phyloP scores from a whole-genome alignment of 2,888 invertebrate species.

The Microctonus aethiopoides region DNA sequence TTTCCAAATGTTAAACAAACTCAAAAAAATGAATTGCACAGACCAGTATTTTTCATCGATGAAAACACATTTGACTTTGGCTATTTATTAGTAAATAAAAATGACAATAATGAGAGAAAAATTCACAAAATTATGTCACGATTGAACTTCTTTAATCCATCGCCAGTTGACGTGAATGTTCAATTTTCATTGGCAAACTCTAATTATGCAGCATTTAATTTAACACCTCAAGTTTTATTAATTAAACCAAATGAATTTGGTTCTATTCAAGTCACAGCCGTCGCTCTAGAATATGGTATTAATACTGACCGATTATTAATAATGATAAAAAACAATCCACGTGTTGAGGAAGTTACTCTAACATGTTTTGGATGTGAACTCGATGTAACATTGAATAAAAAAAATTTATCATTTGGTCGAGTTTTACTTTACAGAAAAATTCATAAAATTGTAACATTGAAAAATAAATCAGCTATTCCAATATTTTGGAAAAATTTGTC shows the following conservation, averaged over 20 bases:
- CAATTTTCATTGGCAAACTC: conserved; percentile 68
- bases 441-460: conserved; percentile 69
- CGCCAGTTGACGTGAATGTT: conserved; percentile 69
- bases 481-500: conserved; percentile 71
- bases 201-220: conserved; percentile 60
- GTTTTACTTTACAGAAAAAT: conserved; percentile 69
- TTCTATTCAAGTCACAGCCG: conserved; percentile 56
- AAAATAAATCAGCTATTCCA: conserved; percentile 71
- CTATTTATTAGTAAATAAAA: conserved; percentile 44
- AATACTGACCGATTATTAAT: conserved; percentile 58
- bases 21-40: conserved; percentile 43
- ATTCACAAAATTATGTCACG: conserved; percentile 68
- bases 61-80: conserved; percentile 56
- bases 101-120: conserved; percentile 55
- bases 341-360: conserved; percentile 69
- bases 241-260: conserved; percentile 52
- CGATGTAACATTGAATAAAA: conserved; percentile 66
- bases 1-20: conserved; percentile 46
- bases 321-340: conserved; percentile 72
- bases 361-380: conserved; percentile 70
- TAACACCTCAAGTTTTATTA: background rate
- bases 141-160: conserved; percentile 71
- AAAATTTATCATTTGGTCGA: conserved; percentile 69
- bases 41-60: conserved; percentile 52
- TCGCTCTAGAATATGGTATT: conserved; percentile 56